Base-by-base conservation (phyloP, 2,888 invertebrate genomes). In the Papilio demoleus region DNA sequence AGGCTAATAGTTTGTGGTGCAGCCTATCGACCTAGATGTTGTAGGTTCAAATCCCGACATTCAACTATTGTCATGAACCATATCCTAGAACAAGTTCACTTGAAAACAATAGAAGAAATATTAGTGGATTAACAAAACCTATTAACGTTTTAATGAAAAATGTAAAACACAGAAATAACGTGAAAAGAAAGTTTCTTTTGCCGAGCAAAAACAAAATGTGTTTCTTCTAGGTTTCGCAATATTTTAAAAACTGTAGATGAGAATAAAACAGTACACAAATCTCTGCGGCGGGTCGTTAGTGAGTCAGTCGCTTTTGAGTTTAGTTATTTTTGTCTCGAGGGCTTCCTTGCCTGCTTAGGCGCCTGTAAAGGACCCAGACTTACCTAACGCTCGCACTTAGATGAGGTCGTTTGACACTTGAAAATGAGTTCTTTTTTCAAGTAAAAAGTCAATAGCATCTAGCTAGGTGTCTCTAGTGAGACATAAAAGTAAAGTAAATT, bases 221-320 rank as follows among this genome's bases (percentile, higher is more conserved):
- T 3, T 53, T 11, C 19, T 27, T 53, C 24, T 53, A 27, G 8
- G 24, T 8, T 27, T 53, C 27, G 27, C 6, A 8, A 53, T 53
- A 27, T 53, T 24, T 53, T 62, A 56, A 60, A 64, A 64, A 69
- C 59, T 60, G 53, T 38, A 66, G 34, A 63, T 59, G 38, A 59
- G 53, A 59, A 59, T 38, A 59, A 59, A 38, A 59, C 38, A 38
- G 62, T 47, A 62, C 53, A 62, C 31, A 62, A 47, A 42, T 36
- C 38, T 38, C 59, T n/a, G 34, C 17, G 36, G 61, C 42, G 31
- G 31, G 62, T 31, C 62, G 62, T 62, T 53, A 53, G 27, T 27
- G 17, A 62, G 61, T 42, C 40, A 61, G 45, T 47, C 40, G 62
- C 34, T 47, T 47, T 47, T 5, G 34, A 34, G 62, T 42, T 38